phyloP scores from a whole-genome alignment of 2,113 vertebrate genomes.

The Perca fluviatilis region DNA sequence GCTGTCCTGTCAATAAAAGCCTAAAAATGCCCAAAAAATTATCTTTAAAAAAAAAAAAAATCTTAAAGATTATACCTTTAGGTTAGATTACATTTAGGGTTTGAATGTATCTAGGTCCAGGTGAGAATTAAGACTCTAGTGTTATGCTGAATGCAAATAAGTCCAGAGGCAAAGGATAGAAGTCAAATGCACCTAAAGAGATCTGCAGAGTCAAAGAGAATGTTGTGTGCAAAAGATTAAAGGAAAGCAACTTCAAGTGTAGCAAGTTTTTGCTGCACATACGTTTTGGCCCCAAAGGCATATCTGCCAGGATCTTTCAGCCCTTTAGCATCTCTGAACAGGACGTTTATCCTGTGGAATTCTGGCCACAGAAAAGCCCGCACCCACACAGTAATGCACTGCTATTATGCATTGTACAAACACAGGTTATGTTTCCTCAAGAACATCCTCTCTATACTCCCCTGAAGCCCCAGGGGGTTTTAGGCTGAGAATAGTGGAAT shows the following conservation, averaged over 20 bases:
- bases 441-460: conserved; percentile 28
- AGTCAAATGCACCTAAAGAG: conserved; percentile 9
- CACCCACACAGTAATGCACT: conserved; percentile 29
- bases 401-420: conserved; percentile 24
- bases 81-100: too few relatives aligned
- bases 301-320: conserved; percentile 41
- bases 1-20: too few relatives aligned
- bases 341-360: conserved; percentile 16
- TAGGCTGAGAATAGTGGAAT: conserved; percentile 5
- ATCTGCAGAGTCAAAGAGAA: conserved; percentile 25
- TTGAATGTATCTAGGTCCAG: background rate
- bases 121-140: background rate
- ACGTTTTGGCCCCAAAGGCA: conserved; percentile 18
- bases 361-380: conserved; percentile 32
- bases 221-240: conserved; percentile 12
- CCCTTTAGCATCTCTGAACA: conserved; percentile 31
- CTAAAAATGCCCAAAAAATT: too few relatives aligned
- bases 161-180: conserved; percentile 1
- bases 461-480: conserved; percentile 18
- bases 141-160: background rate
- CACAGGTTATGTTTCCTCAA: conserved; percentile 27
- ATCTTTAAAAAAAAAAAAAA: too few relatives aligned
- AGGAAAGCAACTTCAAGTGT: background rate
- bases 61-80: too few relatives aligned
- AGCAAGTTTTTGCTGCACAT: conserved; percentile 31